A percentile compares a stretch with the other conserved stretches of the same genome.
Evolutionary conservation across 2,113 vertebrate species (phyloP).

Genomic region (Hydrochoerus hydrochaeris): DNA sequence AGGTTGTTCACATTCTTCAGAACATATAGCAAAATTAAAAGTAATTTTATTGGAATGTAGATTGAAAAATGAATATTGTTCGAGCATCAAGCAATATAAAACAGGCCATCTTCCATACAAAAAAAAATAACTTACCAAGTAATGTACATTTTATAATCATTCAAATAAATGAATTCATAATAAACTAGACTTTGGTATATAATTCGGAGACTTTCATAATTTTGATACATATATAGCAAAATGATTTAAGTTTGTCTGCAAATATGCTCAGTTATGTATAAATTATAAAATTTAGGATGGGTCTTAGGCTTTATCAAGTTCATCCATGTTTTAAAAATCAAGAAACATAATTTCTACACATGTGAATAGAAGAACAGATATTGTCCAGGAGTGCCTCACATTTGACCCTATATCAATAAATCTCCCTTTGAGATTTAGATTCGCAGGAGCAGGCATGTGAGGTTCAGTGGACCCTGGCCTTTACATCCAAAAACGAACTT

Average conservation of each 20-base stretch:
- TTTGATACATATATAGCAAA: background rate
- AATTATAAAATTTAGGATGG: background rate
- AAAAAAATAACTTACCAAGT: background rate
- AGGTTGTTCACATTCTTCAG: background rate
- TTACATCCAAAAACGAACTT: background rate
- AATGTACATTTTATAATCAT: background rate
- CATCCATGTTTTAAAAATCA: background rate
- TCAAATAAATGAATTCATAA: slow-evolving; percentile 1
- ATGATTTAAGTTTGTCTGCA: slow-evolving; percentile 8
- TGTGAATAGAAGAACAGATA: background rate
- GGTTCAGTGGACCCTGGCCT: background rate
- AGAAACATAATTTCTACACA: slow-evolving; percentile 6
- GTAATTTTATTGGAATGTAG: background rate
- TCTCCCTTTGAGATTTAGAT: slow-evolving; percentile 17
- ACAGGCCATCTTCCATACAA: background rate
- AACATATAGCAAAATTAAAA: slow-evolving; percentile 1
- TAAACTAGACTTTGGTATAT: background rate
- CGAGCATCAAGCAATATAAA: background rate
- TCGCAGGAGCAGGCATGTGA: background rate
- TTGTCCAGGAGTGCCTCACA: background rate
- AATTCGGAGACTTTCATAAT: background rate
- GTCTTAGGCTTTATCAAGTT: background rate
- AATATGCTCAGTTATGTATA: background rate
- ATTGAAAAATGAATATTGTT: background rate
- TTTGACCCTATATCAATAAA: background rate